Base-by-base conservation (phyloP, 2,113 vertebrate species). In the Lepus timidus region DNA sequence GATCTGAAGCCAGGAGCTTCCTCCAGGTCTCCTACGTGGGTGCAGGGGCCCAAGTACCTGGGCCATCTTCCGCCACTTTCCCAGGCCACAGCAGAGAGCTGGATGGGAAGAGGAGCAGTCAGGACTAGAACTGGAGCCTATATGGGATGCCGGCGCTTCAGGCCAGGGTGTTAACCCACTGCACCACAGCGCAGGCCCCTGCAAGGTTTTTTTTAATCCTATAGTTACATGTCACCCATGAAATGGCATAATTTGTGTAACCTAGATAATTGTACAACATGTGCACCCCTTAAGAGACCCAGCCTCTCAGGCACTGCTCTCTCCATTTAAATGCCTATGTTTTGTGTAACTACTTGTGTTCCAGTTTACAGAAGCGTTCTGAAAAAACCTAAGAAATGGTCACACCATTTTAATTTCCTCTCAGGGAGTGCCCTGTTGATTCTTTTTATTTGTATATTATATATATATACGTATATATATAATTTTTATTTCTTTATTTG, bases 361-460 rank as follows among this genome's bases (percentile, higher is more conserved):
- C 33, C 70, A 80, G 44, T 64, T 64, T 85, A 23, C 13, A 70
- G 44, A 91, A 80, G 4, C 83, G 33, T 64, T 27, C 23, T 51
- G 27, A 65, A 33, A 64, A 93, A 88, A 75, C 55, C 10, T 65
- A 78, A 67, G 39, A 44, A 39, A 71, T 29, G 36, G 2, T 13
- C 31, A 33, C 9, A n/a, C 51, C 44, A 36, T 51, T 62, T 65
- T 31, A 74, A 89, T 81, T 92, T 84, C 22, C 39, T 92, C 20
- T 89, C 8, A 4, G 1, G 80, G 33, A 62, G 7, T 3, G 8
- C 68, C 6, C 17, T 51, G 19, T 44, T 29, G 84, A 55, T 51
- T 68, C 90, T 83, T 75, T 64, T 94, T 81, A n/a, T 31, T 76
- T 76, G 75, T 81, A 76, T 85, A n/a, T 70, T 27, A 17, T 29